phyloP scores from a whole-genome alignment of 2,888 invertebrate species.

The Acronicta alni region DNA sequence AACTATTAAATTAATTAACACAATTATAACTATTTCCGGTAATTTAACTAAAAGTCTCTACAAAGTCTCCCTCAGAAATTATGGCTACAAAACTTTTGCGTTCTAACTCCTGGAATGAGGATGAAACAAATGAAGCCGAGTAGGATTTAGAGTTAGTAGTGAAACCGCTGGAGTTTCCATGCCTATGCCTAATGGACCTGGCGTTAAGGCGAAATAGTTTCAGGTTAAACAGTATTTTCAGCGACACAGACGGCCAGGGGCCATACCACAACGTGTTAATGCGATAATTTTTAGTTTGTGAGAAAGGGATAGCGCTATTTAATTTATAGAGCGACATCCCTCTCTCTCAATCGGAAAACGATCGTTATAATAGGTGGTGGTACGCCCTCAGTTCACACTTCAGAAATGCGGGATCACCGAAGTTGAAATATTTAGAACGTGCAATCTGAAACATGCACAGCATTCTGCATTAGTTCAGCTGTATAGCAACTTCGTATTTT shows the following conservation, averaged over 20 bases:
- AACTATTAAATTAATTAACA: constrained; percentile 15
- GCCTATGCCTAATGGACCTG: constrained; percentile 15
- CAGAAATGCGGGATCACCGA: constrained; percentile 19
- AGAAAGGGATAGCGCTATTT: too few species aligned
- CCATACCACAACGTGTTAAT: too few species aligned
- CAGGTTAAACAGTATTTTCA: constrained; percentile 3
- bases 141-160: constrained; percentile 27
- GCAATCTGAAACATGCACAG: constrained; percentile 19
- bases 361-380: too few species aligned
- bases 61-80: constrained; percentile 27
- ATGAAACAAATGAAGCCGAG: constrained; percentile 39
- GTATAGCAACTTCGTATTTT: constrained; percentile 28
- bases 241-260: constrained; percentile 1
- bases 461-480: constrained; percentile 31
- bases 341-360: too few species aligned
- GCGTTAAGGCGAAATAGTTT: constrained; percentile 22
- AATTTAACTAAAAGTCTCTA: constrained; percentile 11
- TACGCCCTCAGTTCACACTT: too few species aligned
- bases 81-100: constrained; percentile 37
- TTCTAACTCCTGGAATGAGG: constrained; percentile 38
- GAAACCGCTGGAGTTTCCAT: constrained; percentile 12
- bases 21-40: constrained; percentile 11
- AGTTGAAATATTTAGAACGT: constrained; percentile 29
- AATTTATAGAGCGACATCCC: too few species aligned
- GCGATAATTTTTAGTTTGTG: too few species aligned